These are phyloP conservation scores for Actinopyga echinites DNA, from an alignment of 53 echinoderm and acorn worm genomes.

Conservation along the genomic window DNA sequence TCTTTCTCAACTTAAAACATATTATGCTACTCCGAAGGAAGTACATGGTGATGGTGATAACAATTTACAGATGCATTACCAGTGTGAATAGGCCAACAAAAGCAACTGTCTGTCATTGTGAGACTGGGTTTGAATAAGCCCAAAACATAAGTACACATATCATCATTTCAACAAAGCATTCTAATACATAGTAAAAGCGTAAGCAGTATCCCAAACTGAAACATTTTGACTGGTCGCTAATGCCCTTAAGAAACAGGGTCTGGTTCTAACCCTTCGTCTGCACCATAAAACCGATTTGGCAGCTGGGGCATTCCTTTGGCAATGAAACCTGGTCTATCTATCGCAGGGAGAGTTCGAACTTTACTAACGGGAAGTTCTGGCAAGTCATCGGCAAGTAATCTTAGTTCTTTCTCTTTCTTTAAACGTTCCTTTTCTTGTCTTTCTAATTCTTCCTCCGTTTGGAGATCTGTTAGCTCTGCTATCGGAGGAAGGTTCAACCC, in stretches of 20 bases:
- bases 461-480: background rate
- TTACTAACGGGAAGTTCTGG: constrained; percentile 44
- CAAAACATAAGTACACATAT: too few species aligned
- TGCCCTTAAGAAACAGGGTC: background rate
- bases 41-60: too few species aligned
- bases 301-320: constrained; percentile 27
- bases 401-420: constrained; percentile 21
- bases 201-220: too few species aligned
- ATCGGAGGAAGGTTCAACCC: constrained; percentile 33
- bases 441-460: constrained; percentile 8
- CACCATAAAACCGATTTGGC: constrained; percentile 22
- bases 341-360: constrained; percentile 41
- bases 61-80: too few species aligned
- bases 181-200: too few species aligned
- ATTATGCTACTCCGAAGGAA: too few species aligned
- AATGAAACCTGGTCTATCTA: constrained; percentile 25
- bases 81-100: too few species aligned
- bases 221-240: too few species aligned
- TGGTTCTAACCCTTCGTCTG: background rate
- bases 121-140: too few species aligned
- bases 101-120: too few species aligned
- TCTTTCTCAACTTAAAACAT: too few species aligned
- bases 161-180: too few species aligned
- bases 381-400: constrained; percentile 29
- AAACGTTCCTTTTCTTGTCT: constrained; percentile 20